Evolutionary conservation across 2,797 vertebrate species (phyloP), one percentile per base, ranked within the genome.

Genomic region (Octomys mimax): DNA sequence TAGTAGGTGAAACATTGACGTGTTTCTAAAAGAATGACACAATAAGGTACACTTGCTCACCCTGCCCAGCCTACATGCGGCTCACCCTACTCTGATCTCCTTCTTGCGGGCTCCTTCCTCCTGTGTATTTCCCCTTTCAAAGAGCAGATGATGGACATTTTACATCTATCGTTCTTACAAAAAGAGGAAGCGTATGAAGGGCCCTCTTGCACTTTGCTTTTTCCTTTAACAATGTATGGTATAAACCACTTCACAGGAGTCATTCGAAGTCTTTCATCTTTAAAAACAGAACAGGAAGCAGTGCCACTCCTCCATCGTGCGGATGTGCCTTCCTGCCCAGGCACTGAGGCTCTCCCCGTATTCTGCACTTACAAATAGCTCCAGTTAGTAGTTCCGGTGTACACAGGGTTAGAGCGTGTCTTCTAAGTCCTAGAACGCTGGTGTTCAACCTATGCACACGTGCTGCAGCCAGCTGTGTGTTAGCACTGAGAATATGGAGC

Each of bases 11-110:
- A 91, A 80, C 13, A 31, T 5, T 12, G 70, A 84, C 8, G 2
- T 3, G 62, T 49, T 71, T 80, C 87, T 82, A 28, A 66, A 82
- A 92, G n/a, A 64, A 26, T 8, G 5, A 39, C 1, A 24, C 59
- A 54, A 24, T 66, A 46, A 57, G 42, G 26, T 0, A 1, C 6
- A 21, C 26, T 10, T 26, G 22, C 59, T 5, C 7, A 9, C 49
- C 14, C 36, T 13, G 33, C 36, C 36, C 79, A 28, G 0, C 1
- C 4, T 57, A 2, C 18, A 8, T 0, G 70, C 2, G 2, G 6
- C 36, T n/a, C 3, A 1, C 6, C 33, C 59, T 16, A 8, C 3
- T 33, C 61, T 31, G 11, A 2, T 6, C 12, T 46, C 73, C n/a
- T 10, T 6, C 22, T 49, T 42, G 57, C 24, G 10, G 24, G 6